These are phyloP conservation scores for Zaprionus lineosus DNA, from an alignment of 2,888 invertebrate genomes.

Conservation along the genomic window DNA sequence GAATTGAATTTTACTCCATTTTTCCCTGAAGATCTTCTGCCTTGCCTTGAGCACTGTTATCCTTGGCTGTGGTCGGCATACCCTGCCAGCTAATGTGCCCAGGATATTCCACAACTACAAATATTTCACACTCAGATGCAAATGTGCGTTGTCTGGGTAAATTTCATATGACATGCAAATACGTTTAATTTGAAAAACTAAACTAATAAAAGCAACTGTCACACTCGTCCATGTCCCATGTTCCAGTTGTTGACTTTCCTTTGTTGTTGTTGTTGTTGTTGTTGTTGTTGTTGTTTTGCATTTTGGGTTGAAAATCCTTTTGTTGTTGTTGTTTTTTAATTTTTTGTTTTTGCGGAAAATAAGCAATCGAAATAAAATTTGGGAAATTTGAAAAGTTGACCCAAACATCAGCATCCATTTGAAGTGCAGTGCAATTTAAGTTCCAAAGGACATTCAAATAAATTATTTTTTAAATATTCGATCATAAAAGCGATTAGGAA, in stretches of 20 bases:
- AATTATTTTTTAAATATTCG: neutral
- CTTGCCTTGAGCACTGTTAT: too few relatives aligned
- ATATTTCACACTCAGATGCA: conserved; percentile 29
- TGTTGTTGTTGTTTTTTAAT: neutral
- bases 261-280: neutral
- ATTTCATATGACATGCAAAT: conserved; percentile 74
- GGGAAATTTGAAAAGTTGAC: conserved; percentile 42
- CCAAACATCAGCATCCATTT: conserved; percentile 30
- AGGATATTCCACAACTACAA: too few relatives aligned
- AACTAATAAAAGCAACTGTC: conserved; percentile 68
- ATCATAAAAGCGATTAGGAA: too few relatives aligned
- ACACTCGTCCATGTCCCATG: conserved; percentile 16
- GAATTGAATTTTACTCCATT: too few relatives aligned
- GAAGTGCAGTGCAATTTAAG: conserved; percentile 34
- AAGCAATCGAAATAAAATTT: conserved; percentile 58
- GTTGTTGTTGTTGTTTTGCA: neutral
- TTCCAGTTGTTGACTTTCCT: conserved; percentile 26
- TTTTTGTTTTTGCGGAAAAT: conserved; percentile 16
- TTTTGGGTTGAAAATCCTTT: too few relatives aligned
- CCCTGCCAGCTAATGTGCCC: too few relatives aligned
- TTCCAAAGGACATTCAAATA: neutral
- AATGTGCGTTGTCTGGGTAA: conserved; percentile 29
- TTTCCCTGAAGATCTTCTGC: too few relatives aligned
- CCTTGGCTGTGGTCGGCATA: too few relatives aligned
- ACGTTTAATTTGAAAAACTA: conserved; percentile 74